Percentiles rank a stretch among this genome's conserved stretches.
Conservation (phyloP, 2,888 invertebrate species). For the Arrhopalites spinosus region DNA sequence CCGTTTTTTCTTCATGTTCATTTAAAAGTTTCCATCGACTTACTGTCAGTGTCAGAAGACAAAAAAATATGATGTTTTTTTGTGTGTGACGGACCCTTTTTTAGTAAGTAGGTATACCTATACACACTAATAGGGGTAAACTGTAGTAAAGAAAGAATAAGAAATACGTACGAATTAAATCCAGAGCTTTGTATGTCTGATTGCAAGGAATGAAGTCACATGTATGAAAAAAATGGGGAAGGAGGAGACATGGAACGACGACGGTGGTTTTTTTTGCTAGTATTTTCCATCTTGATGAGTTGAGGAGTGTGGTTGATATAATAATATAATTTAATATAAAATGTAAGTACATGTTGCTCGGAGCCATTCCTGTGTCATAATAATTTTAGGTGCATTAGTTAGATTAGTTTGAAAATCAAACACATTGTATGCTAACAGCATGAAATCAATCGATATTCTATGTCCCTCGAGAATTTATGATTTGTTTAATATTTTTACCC, state of each 20-base stretch:
- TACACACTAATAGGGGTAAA: too few relatives aligned
- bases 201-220: not conserved
- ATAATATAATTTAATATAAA: too few relatives aligned
- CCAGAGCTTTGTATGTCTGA: not conserved
- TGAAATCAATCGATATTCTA: constrained; percentile 30
- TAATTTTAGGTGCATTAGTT: constrained; percentile 32
- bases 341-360: not conserved
- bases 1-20: not conserved
- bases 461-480: not conserved
- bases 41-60: constrained; percentile 26
- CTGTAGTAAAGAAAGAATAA: too few relatives aligned
- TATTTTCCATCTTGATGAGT: not conserved
- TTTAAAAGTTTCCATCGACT: constrained; percentile 25
- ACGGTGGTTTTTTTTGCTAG: not conserved
- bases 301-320: not conserved
- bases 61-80: not conserved
- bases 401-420: constrained; percentile 28
- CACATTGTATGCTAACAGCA: constrained; percentile 25
- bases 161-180: constrained; percentile 12
- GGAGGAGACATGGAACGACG: too few relatives aligned
- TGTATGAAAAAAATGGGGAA: not conserved
- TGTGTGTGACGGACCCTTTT: too few relatives aligned
- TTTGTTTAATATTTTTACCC: too few relatives aligned
- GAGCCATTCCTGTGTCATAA: constrained; percentile 9
- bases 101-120: too few relatives aligned